These are phyloP conservation scores for Drosophila nr. medialis DNA, from an alignment of 2,888 invertebrate genomes.

Conservation along the genomic window DNA sequence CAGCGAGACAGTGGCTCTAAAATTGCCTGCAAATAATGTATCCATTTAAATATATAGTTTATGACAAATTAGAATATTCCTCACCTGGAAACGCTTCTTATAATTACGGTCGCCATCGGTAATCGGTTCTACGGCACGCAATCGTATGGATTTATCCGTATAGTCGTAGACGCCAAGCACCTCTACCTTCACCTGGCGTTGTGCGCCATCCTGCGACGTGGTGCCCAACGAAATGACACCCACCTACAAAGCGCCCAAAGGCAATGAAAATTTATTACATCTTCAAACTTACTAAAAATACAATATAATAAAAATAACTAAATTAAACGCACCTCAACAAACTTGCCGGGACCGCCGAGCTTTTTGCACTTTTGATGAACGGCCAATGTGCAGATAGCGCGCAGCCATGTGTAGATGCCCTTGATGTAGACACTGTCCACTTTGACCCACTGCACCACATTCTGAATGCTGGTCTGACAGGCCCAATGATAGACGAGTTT, in stretches of 20 bases:
- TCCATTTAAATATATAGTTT: not conserved
- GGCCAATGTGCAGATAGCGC: slow-evolving; percentile 92
- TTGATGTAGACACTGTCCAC: slow-evolving; percentile 90
- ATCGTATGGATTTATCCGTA: slow-evolving; percentile 89
- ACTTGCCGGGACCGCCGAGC: slow-evolving; percentile 90
- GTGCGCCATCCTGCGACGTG: slow-evolving; percentile 91
- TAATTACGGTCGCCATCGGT: slow-evolving; percentile 91
- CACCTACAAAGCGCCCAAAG: slow-evolving; percentile 80
- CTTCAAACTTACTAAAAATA: not conserved
- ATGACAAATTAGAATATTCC: not conserved
- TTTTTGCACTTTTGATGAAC: slow-evolving; percentile 91
- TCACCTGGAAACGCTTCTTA: slow-evolving; percentile 89
- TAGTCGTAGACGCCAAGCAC: slow-evolving; percentile 93
- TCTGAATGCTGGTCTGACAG: slow-evolving; percentile 95
- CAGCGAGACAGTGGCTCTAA: slow-evolving; percentile 91
- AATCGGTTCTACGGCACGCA: slow-evolving; percentile 93
- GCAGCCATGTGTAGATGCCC: slow-evolving; percentile 89
- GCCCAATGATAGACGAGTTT: slow-evolving; percentile 96
- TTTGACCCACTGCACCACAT: slow-evolving; percentile 95
- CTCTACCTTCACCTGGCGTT: slow-evolving; percentile 94
- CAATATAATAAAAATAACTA: not conserved
- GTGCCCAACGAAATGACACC: slow-evolving; percentile 95
- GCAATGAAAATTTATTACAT: not conserved
- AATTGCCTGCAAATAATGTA: slow-evolving; percentile 87
- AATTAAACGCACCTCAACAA: slow-evolving; percentile 86